Percentiles rank a stretch among this genome's conserved stretches.
These are phyloP conservation scores for Coenobita brevimanus DNA, from an alignment of 1,140 invertebrate genomes.

Conservation along the genomic window DNA sequence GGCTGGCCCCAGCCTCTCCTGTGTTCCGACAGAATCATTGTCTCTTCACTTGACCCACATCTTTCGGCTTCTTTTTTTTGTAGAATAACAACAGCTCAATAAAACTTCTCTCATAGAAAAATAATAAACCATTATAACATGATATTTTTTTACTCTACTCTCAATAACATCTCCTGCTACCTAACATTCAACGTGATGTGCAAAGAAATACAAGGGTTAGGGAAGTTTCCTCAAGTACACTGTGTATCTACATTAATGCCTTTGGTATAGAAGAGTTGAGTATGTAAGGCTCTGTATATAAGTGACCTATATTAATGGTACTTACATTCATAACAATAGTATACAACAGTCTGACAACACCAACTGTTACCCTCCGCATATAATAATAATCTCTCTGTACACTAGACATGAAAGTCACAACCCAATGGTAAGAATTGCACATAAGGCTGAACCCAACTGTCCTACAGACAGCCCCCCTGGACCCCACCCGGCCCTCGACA, in stretches of 20 bases:
- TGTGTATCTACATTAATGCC: slow-evolving; percentile 68
- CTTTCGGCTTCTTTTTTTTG: slow-evolving; percentile 45
- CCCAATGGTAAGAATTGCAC: slow-evolving; percentile 67
- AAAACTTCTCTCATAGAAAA: slow-evolving; percentile 68
- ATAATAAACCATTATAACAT: slow-evolving; percentile 68
- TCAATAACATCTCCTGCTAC: slow-evolving; percentile 62
- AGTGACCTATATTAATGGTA: slow-evolving; percentile 64
- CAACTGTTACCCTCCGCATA: slow-evolving; percentile 64
- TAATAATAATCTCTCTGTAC: slow-evolving; percentile 67
- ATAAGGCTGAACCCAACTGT: slow-evolving; percentile 62
- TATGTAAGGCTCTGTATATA: slow-evolving; percentile 68
- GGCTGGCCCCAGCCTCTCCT: slow-evolving; percentile 59
- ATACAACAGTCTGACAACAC: slow-evolving; percentile 66
- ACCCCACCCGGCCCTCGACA: no score
- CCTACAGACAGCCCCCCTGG: slow-evolving; percentile 1
- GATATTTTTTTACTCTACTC: slow-evolving; percentile 55
- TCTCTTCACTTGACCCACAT: slow-evolving; percentile 52
- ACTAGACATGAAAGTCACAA: slow-evolving; percentile 67
- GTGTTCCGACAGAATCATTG: slow-evolving; percentile 54
- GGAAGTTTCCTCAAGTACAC: slow-evolving; percentile 64
- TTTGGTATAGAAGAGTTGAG: slow-evolving; percentile 67
- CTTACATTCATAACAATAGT: slow-evolving; percentile 67
- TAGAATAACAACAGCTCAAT: slow-evolving; percentile 65
- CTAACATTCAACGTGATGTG: slow-evolving; percentile 66
- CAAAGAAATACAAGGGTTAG: slow-evolving; percentile 63